A percentile compares a stretch with the other conserved stretches of the same genome.
Conservation (phyloP, 2,113 vertebrate species). For the Podarcis muralis region DNA sequence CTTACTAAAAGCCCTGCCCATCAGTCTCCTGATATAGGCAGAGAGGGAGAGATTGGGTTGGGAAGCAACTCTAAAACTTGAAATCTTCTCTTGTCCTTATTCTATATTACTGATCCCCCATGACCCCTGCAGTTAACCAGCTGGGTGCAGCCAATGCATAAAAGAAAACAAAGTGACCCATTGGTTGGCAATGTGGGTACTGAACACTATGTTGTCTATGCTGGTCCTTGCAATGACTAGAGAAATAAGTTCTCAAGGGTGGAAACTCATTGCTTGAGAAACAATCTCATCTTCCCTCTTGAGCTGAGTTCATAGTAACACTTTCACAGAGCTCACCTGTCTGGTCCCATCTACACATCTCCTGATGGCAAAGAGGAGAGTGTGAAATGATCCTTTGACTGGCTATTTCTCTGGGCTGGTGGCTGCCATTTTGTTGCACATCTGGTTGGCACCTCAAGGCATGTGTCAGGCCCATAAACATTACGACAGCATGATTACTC, state of each 20-base stretch:
- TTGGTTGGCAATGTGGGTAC: neutral
- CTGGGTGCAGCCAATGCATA: neutral
- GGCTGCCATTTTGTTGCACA: neutral
- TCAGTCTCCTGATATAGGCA: neutral
- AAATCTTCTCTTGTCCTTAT: neutral
- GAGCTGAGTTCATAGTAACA: too few relatives aligned
- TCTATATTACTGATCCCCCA: neutral
- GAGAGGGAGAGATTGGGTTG: neutral
- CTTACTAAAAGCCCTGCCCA: neutral
- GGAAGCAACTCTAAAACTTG: neutral
- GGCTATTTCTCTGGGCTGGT: neutral
- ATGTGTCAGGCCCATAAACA: neutral
- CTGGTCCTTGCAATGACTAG: too few relatives aligned
- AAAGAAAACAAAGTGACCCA: neutral
- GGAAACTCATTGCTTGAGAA: neutral
- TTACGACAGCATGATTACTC: neutral
- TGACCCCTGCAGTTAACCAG: neutral
- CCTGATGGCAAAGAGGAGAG: neutral
- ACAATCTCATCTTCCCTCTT: neutral
- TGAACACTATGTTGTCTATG: too few relatives aligned
- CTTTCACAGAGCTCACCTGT: neutral
- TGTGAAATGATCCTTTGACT: neutral
- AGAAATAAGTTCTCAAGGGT: neutral
- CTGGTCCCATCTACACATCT: too few relatives aligned
- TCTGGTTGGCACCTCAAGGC: neutral